Percentiles rank a stretch among this genome's conserved stretches.
Conservation (phyloP, 2,797 vertebrate species). For the Lycodopsis pacificus region DNA sequence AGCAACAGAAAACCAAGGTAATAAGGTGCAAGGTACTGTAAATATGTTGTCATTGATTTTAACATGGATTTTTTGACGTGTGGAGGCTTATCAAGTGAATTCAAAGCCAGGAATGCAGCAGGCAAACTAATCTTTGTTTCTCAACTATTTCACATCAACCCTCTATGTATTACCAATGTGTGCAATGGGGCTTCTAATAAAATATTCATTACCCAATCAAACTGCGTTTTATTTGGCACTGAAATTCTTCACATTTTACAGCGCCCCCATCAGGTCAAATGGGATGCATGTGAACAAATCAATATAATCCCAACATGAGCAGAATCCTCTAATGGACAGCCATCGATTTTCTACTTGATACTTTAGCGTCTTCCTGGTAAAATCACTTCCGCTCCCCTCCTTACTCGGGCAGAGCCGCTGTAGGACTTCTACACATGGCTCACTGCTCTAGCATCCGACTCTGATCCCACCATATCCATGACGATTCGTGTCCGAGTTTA, state of each 20-base stretch:
- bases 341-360: not conserved
- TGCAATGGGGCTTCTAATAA: not conserved
- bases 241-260: slow-evolving; percentile 2
- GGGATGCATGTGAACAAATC: not conserved
- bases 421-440: slow-evolving; percentile 37
- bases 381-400: not conserved
- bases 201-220: not conserved
- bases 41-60: not conserved
- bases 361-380: not conserved
- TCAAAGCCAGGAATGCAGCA: not conserved
- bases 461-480: slow-evolving; percentile 65
- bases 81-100: not conserved
- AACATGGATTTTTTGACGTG: not conserved
- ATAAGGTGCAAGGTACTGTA: not conserved
- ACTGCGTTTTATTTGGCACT: slow-evolving; percentile 7
- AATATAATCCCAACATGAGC: not conserved
- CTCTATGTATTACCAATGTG: slow-evolving; percentile 19
- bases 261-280: slow-evolving; percentile 36
- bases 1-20: not conserved
- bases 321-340: not conserved
- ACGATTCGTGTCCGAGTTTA: slow-evolving; percentile 52
- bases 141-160: slow-evolving; percentile 2
- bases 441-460: slow-evolving; percentile 52
- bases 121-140: not conserved
- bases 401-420: slow-evolving; percentile 22